Base-by-base conservation (phyloP, 2,888 invertebrate genomes). In the Lepidochitona cinerea region DNA sequence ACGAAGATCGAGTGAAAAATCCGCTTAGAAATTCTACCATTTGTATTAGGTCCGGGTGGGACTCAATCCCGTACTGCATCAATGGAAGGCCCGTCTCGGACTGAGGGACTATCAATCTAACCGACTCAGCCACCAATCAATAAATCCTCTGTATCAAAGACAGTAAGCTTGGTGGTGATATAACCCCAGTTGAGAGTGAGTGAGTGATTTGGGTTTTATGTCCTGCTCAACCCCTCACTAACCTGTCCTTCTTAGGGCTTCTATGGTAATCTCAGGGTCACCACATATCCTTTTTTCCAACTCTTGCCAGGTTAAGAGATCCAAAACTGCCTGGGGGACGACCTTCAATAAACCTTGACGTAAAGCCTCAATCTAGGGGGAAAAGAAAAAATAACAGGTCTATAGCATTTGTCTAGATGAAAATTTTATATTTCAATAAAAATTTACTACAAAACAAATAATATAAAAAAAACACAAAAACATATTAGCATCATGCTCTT, bases 281-380 rank as follows among this genome's bases (percentile, higher is more conserved):
- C 90, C 90, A 83, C 90, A 89, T 26, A 90, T 80, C 32, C 87
- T 75, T 23, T 84, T 84, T 77, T 90, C 90, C 67, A 90, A 78
- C 72, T 90, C 90, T 70, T 89, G 89, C 89, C 89, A 89, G 0
- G 90, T 89, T 35, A 90, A 78, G 29, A 90, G 76, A 67, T 88
- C 85, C 12, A 90, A 80, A 14, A 89, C 89, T 72, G 89, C 88
- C 75, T 88, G 84, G 5, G 90, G 90, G 9, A 90, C 83, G 6
- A 89, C 89, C 68, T 86, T 85, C 65, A 89, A 79, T 65, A 90
- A 76, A 0, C 90, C 90, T 71, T 79, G 77, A 65, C 84, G 82
- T 5, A 90, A 83, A 1, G 90, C 88, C 32, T 76, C 79, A 23
- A 90, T 76, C 89, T 90, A 75, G 14, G 70, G 68, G 6, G 35